Evolutionary conservation across 2,888 invertebrate species (phyloP), one percentile per base, ranked within the genome.

Genomic region (Pimpla rufipes): DNA sequence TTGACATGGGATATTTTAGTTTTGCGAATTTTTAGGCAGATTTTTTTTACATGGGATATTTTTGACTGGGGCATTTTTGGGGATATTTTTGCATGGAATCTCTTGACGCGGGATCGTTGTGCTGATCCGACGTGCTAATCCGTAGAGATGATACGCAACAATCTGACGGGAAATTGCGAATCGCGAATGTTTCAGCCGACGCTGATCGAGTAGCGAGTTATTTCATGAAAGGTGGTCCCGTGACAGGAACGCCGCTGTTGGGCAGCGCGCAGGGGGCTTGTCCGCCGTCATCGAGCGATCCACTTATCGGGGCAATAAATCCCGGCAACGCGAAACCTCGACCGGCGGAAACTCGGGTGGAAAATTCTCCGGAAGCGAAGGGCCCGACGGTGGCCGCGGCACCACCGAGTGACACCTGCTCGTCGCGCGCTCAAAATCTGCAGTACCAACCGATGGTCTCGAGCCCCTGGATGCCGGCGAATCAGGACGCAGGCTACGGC

Each of bases 131-230:
- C n/a, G n/a, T n/a, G n/a, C n/a, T n/a, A n/a, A n/a, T n/a, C n/a
- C n/a, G n/a, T n/a, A n/a, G n/a, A n/a, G 29, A 29, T 29, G 5
- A 29, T 2, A 29, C 29, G 29, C 7, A 1, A 37, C 18, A 1
- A 45, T 52, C 13, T 52, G 52, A 52, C n/a, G n/a, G n/a, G n/a
- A n/a, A n/a, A n/a, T 23, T n/a, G 11, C 7, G 7, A 23, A 55
- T 29, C 2, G 42, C 10, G 10, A 18, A 37, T 62, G 11, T 52
- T 77, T 5, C 74, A 91, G 92, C 73, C 18, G 89, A 90, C 86
- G 89, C 88, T 23, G 86, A 90, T 62, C 87, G 87, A 57, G 86
- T 92, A 18, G 89, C 90, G 7, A 87, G 88, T 18, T 92, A 92
- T 83, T 92, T 92, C 78, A 79, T 89, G 71, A 85, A 82, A 18